Evolutionary conservation across 2,113 vertebrate species (phyloP).

Genomic region (Cephalophus harveyi): DNA sequence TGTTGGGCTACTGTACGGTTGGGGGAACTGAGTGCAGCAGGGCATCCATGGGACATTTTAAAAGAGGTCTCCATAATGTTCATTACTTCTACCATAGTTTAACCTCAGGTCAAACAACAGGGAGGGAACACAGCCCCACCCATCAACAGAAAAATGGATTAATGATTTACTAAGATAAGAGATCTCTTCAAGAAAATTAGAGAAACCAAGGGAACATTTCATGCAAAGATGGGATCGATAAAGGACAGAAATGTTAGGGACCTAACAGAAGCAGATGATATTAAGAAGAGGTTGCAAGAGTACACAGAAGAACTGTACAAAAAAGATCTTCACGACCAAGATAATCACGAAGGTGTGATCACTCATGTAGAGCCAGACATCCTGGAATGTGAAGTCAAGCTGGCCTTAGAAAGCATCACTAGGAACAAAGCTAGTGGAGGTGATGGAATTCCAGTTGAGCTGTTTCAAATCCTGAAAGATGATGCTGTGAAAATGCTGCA

Average conservation of each 20-base stretch:
- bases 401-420: neutral
- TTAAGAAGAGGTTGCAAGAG: neutral
- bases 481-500: neutral
- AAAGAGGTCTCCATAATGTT: neutral
- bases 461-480: neutral
- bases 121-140: neutral
- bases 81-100: neutral
- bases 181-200: neutral
- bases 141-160: neutral
- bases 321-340: neutral
- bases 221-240: neutral
- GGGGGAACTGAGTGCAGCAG: neutral
- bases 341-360: neutral
- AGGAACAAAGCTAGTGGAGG: accelerated
- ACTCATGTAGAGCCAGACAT: neutral
- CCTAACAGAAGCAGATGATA: neutral
- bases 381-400: neutral
- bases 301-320: neutral
- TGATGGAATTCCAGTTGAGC: neutral
- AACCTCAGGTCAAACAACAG: neutral
- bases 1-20: neutral
- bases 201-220: neutral
- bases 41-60: neutral
- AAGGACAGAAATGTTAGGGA: accelerated
- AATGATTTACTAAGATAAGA: neutral